Percentiles rank a stretch among this genome's conserved stretches.
phyloP scores from a whole-genome alignment of 2,888 invertebrate genomes.

The Drosophila multiciliata region DNA sequence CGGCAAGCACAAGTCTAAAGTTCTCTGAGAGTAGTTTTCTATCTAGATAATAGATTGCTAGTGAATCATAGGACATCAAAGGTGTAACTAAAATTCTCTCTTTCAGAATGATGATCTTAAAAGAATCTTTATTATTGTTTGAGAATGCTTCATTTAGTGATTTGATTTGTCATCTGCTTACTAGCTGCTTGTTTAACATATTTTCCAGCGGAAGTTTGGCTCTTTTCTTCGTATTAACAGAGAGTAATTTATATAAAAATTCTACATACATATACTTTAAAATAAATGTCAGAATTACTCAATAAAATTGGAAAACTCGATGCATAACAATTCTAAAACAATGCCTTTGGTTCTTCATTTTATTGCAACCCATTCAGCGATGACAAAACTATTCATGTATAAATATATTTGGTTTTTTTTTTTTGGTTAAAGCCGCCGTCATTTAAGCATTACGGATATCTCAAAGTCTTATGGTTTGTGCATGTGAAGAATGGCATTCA shows the following conservation, averaged over 20 bases:
- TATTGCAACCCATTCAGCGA: neutral
- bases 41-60: neutral
- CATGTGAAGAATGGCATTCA: slow-evolving; percentile 2
- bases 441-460: neutral
- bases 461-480: neutral
- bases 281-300: neutral
- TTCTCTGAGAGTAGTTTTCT: neutral
- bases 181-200: neutral
- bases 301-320: neutral
- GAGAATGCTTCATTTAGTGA: neutral
- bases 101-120: neutral
- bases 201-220: neutral
- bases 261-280: neutral
- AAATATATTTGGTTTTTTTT: neutral
- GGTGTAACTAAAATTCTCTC: neutral
- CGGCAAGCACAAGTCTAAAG: neutral
- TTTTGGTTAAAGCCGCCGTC: neutral
- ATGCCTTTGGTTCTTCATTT: neutral
- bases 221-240: neutral
- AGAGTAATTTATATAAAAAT: neutral
- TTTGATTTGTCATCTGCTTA: neutral
- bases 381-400: neutral
- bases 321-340: neutral
- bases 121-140: neutral
- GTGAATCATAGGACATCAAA: neutral